Conservation (phyloP, 2,797 vertebrate species). For the Peromyscus eremicus region DNA sequence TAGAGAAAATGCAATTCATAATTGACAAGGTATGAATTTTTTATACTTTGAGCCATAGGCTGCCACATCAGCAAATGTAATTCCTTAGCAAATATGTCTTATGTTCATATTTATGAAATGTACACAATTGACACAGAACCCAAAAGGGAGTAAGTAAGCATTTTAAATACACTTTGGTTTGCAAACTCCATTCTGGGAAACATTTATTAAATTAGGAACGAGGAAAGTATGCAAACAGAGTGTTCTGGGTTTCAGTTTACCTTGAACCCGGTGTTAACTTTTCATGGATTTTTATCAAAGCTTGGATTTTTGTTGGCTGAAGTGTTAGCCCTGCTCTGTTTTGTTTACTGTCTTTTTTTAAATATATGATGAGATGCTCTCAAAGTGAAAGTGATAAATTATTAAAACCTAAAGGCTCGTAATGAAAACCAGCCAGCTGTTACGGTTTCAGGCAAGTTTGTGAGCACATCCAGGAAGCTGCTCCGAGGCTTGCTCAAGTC, state of each 20-base stretch:
- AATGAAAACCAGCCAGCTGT: not conserved
- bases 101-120: slow-evolving; percentile 86
- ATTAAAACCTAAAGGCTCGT: slow-evolving; percentile 39
- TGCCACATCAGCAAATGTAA: slow-evolving; percentile 86
- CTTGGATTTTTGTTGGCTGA: slow-evolving; percentile 47
- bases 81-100: slow-evolving; percentile 85
- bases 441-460: not conserved
- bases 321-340: slow-evolving; percentile 22
- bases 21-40: slow-evolving; percentile 88
- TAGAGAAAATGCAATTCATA: slow-evolving; percentile 80
- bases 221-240: slow-evolving; percentile 69
- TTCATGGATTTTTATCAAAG: slow-evolving; percentile 64
- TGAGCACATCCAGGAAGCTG: not conserved
- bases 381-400: slow-evolving; percentile 62
- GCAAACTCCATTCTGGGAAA: slow-evolving; percentile 79
- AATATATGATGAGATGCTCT: not conserved
- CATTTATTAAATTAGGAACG: slow-evolving; percentile 84
- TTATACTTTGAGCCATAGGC: slow-evolving; percentile 83
- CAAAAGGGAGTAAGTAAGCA: slow-evolving; percentile 84
- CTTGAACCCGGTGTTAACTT: slow-evolving; percentile 46
- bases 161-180: slow-evolving; percentile 82
- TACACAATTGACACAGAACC: slow-evolving; percentile 79
- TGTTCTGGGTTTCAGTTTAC: slow-evolving; percentile 76
- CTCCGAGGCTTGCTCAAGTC: not conserved
- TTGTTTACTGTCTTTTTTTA: not conserved